phyloP scores from a whole-genome alignment of 2,888 invertebrate genomes.

The Fragum fragum region DNA sequence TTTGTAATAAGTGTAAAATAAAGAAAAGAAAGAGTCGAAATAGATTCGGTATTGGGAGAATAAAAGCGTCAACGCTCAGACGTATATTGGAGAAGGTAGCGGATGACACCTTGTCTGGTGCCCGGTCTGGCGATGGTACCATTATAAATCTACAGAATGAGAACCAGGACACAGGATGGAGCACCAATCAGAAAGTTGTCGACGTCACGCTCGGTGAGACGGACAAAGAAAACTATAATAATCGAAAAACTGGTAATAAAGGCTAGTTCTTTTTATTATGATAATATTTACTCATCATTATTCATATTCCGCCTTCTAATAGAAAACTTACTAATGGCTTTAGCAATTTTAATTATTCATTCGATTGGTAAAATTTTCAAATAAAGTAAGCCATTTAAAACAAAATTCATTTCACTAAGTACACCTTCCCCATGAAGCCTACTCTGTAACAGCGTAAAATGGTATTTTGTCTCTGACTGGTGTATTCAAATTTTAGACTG shows the following conservation, averaged over 20 bases:
- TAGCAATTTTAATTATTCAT: too few relatives aligned
- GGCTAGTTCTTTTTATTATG: too few relatives aligned
- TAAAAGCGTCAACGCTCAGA: constrained; percentile 55
- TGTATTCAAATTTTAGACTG: too few relatives aligned
- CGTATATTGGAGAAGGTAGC: constrained; percentile 65
- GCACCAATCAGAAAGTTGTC: constrained; percentile 57
- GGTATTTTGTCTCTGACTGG: too few relatives aligned
- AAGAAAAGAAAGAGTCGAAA: constrained; percentile 62
- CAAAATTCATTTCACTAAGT: too few relatives aligned
- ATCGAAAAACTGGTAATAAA: constrained; percentile 20
- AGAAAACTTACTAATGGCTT: too few relatives aligned
- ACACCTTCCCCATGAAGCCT: too few relatives aligned
- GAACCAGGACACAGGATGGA: constrained; percentile 49
- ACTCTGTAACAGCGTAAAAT: too few relatives aligned
- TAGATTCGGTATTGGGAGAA: constrained; percentile 24
- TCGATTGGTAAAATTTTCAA: too few relatives aligned
- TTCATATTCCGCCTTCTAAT: too few relatives aligned
- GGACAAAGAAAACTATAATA: constrained; percentile 19
- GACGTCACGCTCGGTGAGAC: constrained; percentile 41
- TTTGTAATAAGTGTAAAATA: constrained; percentile 63
- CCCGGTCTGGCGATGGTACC: constrained; percentile 60
- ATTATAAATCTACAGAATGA: constrained; percentile 37
- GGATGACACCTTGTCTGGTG: constrained; percentile 66
- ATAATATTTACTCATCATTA: too few relatives aligned
- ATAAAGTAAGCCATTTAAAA: too few relatives aligned